Conservation (phyloP, 2,888 invertebrate species). For the Plagodis dolabraria region DNA sequence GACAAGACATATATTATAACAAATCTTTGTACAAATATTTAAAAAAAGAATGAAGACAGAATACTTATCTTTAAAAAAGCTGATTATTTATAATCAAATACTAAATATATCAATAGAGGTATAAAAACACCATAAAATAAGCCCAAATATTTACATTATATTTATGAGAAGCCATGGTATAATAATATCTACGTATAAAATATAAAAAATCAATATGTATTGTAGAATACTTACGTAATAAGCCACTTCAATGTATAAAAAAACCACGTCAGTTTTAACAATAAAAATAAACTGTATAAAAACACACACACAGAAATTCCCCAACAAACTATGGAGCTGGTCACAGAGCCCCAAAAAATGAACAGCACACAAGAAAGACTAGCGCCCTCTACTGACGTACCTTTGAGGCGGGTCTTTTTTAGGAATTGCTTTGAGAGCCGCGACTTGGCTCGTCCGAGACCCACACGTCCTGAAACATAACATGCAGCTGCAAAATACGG, state of each 20-base stretch:
- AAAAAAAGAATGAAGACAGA: too few relatives aligned
- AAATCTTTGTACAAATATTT: too few relatives aligned
- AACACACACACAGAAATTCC: slow-evolving; percentile 26
- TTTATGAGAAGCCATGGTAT: too few relatives aligned
- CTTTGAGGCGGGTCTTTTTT: slow-evolving; percentile 79
- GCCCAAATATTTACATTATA: too few relatives aligned
- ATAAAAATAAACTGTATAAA: slow-evolving; percentile 12
- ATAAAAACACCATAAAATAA: too few relatives aligned
- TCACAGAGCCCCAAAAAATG: slow-evolving; percentile 20
- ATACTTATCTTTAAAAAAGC: too few relatives aligned
- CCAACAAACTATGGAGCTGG: slow-evolving; percentile 27
- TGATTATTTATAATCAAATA: too few relatives aligned
- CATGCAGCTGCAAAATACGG: slow-evolving; percentile 21
- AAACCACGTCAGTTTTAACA: not conserved
- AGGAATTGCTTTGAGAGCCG: slow-evolving; percentile 70
- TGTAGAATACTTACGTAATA: too few relatives aligned
- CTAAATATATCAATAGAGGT: too few relatives aligned
- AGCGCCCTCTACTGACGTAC: slow-evolving; percentile 74
- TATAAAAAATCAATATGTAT: too few relatives aligned
- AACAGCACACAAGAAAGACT: slow-evolving; percentile 35
- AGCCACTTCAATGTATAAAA: not conserved
- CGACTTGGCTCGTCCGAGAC: slow-evolving; percentile 68
- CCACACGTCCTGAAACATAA: slow-evolving; percentile 68
- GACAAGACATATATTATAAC: too few relatives aligned
- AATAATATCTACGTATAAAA: too few relatives aligned